Evolutionary conservation across 2,888 invertebrate species (phyloP), one percentile per base, ranked within the genome.

Genomic region (Thecophora atra): DNA sequence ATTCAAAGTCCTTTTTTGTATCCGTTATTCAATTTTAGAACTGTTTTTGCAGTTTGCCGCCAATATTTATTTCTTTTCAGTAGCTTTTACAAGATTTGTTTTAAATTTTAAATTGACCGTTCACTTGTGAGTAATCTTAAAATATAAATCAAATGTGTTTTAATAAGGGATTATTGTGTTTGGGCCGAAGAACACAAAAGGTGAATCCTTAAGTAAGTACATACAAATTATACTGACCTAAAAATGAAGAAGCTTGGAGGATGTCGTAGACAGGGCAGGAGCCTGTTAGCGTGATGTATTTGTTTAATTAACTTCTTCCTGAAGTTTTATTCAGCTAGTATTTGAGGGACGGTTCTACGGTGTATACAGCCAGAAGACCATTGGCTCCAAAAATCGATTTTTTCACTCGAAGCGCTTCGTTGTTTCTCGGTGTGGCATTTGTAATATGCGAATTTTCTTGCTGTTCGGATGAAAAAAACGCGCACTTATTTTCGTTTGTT

Each of bases 331-430:
- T 44, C 44, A 24, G 64, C 64, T 64, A 47, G 44, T 42, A 64
- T 47, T 64, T 64, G 42, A 11, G 15, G 64, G 63, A 64, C 47
- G 21, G 42, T 17, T 37, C 15, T 5, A 2, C 37, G 13, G 21
- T 6, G 64, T 21, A 47, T 15, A 44, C 42, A 42, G 19, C 13
- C 21, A 37, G 17, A 63, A 7, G 44, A 37, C 11, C 19, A 21
- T 17, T 15, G 15, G 28, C 44, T 19, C 64, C 42, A 44, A 24
- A 54, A 56, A 67, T 67, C 67, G 67, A 67, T 67, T 67, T 67
- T 67, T 37, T 54, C 28, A 24, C 67, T 67, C 54, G 56, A 67
- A 56, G 30, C 64, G 15, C 44, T 21, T 15, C 37, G 30, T 56
- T 26, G 26, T 17, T 24, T 58, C 47, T n/a, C 8, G 13, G 17